These are phyloP conservation scores for Apteryx owenii DNA, from an alignment of 2,113 vertebrate genomes.

Conservation along the genomic window DNA sequence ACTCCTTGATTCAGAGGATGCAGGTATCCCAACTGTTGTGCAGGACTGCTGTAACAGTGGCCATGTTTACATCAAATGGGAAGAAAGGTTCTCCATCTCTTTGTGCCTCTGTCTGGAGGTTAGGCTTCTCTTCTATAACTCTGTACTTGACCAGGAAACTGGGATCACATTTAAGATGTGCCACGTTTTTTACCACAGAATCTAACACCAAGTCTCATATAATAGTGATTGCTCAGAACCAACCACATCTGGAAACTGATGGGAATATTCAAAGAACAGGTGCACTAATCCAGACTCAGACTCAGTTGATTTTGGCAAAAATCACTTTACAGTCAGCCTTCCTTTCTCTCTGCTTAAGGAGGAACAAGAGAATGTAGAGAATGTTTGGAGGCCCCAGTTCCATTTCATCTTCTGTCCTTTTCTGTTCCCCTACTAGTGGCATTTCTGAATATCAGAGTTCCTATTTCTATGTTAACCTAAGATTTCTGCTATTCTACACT, in stretches of 20 bases:
- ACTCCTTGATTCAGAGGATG: not conserved
- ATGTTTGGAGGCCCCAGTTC: not conserved
- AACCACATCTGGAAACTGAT: not conserved
- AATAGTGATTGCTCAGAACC: not conserved
- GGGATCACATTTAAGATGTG: not conserved
- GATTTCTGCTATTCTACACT: not conserved
- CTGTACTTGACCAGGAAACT: not conserved
- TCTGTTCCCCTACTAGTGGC: not conserved
- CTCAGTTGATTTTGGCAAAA: not conserved
- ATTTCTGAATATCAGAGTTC: not conserved
- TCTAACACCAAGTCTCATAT: not conserved
- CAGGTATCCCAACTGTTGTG: not conserved
- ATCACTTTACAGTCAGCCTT: not conserved
- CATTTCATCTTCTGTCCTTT: not conserved
- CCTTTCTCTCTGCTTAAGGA: not conserved
- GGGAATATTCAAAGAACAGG: not conserved
- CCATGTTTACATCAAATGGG: not conserved
- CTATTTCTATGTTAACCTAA: not conserved
- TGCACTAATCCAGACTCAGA: not conserved
- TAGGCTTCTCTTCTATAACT: not conserved
- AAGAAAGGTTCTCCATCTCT: not conserved
- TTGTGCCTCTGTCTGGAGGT: not conserved
- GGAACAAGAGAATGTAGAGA: not conserved
- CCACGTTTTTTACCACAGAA: not conserved
- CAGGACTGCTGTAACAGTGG: accelerated